Evolutionary conservation across 1,140 invertebrate species (phyloP), one percentile per base, ranked within the genome.

Genomic region (Eriocheir sinensis): DNA sequence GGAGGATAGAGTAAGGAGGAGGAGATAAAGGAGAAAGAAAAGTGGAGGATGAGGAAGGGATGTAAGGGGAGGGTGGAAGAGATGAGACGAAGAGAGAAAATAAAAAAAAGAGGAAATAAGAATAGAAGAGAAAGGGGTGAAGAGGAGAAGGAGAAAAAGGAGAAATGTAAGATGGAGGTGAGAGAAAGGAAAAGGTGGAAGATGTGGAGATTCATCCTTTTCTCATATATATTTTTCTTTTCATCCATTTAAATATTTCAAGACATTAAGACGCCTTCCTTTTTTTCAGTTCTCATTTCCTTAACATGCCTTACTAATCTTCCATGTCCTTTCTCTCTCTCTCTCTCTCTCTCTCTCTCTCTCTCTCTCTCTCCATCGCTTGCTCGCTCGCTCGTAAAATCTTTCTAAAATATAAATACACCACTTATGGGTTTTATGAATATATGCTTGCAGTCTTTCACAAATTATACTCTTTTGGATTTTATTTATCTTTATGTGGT

Each of bases 321-420:
- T 6, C 36, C 34, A 15, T 38, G 2, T 88, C 36, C 6, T 21
- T 21, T 38, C 88, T 48, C 48, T 89, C 83, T 86, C 83, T 41
- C 40, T 72, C 60, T 72, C 60, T 72, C 60, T 72, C 60, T 72
- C 60, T 72, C 60, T 72, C 60, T 72, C 60, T 72, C 60, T 72
- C 60, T 72, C 60, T 72, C 60, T 72, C 60, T 72, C 60, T 72
- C 60, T 72, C 60, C 21, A 9, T 53, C 48, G 12, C 2, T 53
- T 0, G 12, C 2, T 53, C 2, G 12, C 48, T 53, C 2, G 12
- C 12, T 53, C 48, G 48, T 53, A 53, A 53, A 9, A 17, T 53
- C 12, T 17, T 9, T 53, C 12, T 21, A 53, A 53, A 53, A 53
- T 53, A 53, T 53, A 53, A 53, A 0, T 21, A 21, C 48, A 17